Base-by-base conservation (phyloP, 2,888 invertebrate species). In the Drosophila birchii region DNA sequence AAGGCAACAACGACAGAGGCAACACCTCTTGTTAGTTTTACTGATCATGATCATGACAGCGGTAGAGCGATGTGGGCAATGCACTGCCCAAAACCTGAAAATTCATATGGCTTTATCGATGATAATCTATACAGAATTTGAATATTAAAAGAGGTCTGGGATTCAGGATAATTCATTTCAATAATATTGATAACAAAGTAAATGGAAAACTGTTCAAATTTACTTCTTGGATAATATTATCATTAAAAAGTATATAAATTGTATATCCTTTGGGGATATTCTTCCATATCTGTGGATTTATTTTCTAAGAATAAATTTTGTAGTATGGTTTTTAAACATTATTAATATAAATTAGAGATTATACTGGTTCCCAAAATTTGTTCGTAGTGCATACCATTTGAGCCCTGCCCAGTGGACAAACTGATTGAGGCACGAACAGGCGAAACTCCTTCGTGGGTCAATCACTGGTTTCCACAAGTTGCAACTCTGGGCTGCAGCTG, bases 1-100 rank as follows among this genome's bases (percentile, higher is more conserved):
- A 62, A 69, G 53, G 64, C 47, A 74, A 71, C 85, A 81, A 82
- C 83, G 86, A 89, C 86, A 86, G 79, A 72, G 79, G 90, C 85
- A 80, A 85, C 88, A 88, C 91, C 90, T 90, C 90, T 89, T 90
- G 90, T 90, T 90, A 90, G 90, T 90, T 90, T 90, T 83, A 73
- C 83, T 86, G 91, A 90, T 90, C 91, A 90, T 90, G 90, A 89
- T 78, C 78, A 44, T 49, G 68, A 36, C 68, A 71, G 56, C n/a
- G 55, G 71, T 14, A 36, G 29, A 16, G 55, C 29, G 47, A 47
- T 45, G 34, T 32, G 29, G 20, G 8, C 29, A 39, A 39, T 60
- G 39, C 60, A 61, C 60, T 59, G 60, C 1, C 7, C 59, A 14
- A 61, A 61, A 59, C 0, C 5, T 11, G 6, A 23, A 7, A n/a